Base-by-base conservation (phyloP, 2,797 vertebrate species). In the Hirundo rustica region DNA sequence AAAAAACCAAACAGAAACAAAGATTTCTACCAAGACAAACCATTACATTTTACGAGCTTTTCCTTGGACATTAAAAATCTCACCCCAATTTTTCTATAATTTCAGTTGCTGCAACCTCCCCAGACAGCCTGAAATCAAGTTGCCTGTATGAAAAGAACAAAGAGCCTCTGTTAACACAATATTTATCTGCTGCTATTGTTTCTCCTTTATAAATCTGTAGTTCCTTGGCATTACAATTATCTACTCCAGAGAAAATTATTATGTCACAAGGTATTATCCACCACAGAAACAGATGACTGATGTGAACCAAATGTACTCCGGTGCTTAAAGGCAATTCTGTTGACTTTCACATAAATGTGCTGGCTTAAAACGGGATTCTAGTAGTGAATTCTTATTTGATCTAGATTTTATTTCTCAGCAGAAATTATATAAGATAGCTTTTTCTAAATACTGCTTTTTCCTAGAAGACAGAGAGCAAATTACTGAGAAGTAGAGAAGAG, bases 221-320 rank as follows among this genome's bases (percentile, higher is more conserved):
- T 71, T 95, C 79, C 85, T 91, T 86, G 85, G 91, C 70, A 90
- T 85, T 81, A 92, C 94, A 97, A 96, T 96, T 93, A 96, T 89
- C 94, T 82, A 70, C 91, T 94, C 76, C 71, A 90, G 60, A 96
- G 85, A 94, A 96, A 93, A 96, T 92, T 5, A 96, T 94, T 92
- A 92, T 93, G 95, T 94, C 95, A 96, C 60, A 82, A 92, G 94
- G 85, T 88, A 95, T 89, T 93, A 96, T 88, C 79, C 27, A 27
- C 82, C 81, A 81, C 51, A 92, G 85, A 96, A 94, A 89, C 76
- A 90, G 89, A 96, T 84, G 85, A 96, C 92, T 78, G 74, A 92
- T 87, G 88, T 92, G 89, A 97, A 96, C 83, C 89, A 91, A 93
- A 96, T 71, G 78, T 93, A 93, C 91, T 90, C 76, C 86, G 85